Percentiles rank a stretch among this genome's conserved stretches.
phyloP scores from a whole-genome alignment of 1,140 invertebrate genomes.

The Probaryconus sp. region DNA sequence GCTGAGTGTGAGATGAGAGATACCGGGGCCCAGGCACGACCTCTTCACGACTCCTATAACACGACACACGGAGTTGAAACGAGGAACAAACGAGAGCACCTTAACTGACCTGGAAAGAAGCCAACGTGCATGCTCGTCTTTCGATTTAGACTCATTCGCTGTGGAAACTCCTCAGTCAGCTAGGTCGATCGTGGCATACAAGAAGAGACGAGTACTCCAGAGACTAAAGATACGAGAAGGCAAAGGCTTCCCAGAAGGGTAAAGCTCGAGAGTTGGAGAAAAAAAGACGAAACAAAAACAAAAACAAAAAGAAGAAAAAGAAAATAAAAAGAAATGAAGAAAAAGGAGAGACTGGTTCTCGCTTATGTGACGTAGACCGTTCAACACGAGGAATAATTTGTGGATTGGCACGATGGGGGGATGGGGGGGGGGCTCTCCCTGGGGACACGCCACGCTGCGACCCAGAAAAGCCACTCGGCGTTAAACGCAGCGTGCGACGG shows the following conservation, averaged over 20 bases:
- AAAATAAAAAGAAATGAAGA: too few relatives aligned
- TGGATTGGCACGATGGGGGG: slow-evolving; percentile 71
- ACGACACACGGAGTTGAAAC: slow-evolving; percentile 71
- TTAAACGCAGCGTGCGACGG: slow-evolving; percentile 52
- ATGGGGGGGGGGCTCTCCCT: too few relatives aligned
- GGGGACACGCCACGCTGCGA: slow-evolving; percentile 58
- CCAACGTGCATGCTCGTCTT: slow-evolving; percentile 30
- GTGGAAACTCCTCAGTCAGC: slow-evolving; percentile 31
- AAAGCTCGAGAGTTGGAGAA: too few relatives aligned
- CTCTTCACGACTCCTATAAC: slow-evolving; percentile 66
- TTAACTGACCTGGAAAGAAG: slow-evolving; percentile 66
- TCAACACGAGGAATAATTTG: slow-evolving; percentile 75
- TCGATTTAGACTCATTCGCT: slow-evolving; percentile 18
- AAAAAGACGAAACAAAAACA: too few relatives aligned
- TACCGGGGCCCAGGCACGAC: slow-evolving; percentile 64
- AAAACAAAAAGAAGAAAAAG: too few relatives aligned
- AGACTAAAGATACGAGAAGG: slow-evolving; percentile 51
- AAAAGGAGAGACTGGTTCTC: slow-evolving; percentile 47
- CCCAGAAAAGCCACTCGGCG: slow-evolving; percentile 37
- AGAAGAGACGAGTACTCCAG: slow-evolving; percentile 65
- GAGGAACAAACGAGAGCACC: slow-evolving; percentile 77
- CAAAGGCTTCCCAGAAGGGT: slow-evolving; percentile 67
- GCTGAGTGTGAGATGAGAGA: slow-evolving; percentile 73
- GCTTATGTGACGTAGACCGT: slow-evolving; percentile 52
- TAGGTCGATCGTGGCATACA: slow-evolving; percentile 74